Evolutionary conservation across 2,888 invertebrate genomes (phyloP).

Genomic region (Drosophila nr. fundita): DNA sequence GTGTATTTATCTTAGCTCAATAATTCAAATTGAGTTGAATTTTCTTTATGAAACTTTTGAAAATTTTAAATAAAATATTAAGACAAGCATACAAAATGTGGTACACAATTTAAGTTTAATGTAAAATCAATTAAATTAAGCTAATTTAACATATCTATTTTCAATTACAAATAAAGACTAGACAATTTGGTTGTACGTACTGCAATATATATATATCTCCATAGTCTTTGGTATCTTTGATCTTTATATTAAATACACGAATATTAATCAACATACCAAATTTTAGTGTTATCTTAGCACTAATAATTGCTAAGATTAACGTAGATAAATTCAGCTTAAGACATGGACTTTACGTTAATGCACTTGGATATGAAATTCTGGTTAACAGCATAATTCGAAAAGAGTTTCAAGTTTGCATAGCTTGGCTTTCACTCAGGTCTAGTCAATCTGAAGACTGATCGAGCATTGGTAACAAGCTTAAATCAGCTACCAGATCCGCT

Average conservation of each 20-base stretch:
- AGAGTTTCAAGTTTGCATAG: neutral
- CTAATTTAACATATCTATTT: neutral
- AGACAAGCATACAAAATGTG: neutral
- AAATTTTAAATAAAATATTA: neutral
- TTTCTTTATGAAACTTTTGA: neutral
- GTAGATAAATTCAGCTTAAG: neutral
- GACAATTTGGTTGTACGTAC: neutral
- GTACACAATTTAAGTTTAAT: neutral
- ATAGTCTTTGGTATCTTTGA: neutral
- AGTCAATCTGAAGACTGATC: slow-evolving; percentile 34
- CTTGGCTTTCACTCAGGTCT: slow-evolving; percentile 37
- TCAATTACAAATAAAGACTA: neutral
- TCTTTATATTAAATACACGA: neutral
- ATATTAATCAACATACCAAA: neutral
- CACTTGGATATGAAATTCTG: neutral
- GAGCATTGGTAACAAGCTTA: slow-evolving; percentile 38
- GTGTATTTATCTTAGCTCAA: neutral
- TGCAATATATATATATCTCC: neutral
- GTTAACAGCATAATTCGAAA: neutral
- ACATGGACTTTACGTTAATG: no score
- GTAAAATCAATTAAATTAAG: neutral
- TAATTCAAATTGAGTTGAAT: neutral
- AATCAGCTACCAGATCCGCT: slow-evolving; percentile 59
- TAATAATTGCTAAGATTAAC: neutral
- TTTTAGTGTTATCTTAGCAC: neutral